phyloP scores from a whole-genome alignment of 2,888 invertebrate species.

The Eupithecia inturbata region DNA sequence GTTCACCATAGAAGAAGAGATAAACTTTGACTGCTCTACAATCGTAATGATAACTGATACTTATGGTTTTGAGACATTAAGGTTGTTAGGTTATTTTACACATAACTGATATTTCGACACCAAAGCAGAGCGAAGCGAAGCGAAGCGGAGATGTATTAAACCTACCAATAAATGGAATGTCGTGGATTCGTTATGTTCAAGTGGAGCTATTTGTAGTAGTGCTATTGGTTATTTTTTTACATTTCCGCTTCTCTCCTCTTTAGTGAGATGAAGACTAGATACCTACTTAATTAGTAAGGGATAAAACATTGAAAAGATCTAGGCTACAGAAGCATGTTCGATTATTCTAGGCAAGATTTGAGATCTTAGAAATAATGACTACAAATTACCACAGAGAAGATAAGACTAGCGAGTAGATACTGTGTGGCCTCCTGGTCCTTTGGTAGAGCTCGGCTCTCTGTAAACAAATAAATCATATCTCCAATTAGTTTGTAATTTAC shows the following conservation, averaged over 20 bases:
- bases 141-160: not conserved
- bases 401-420: constrained; percentile 42
- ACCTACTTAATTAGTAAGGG: not conserved
- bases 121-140: not conserved
- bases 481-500: constrained; percentile 21
- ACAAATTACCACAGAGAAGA: constrained; percentile 22
- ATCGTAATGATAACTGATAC: not conserved
- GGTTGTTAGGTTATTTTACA: not conserved
- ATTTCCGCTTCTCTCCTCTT: not conserved
- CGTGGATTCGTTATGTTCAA: not conserved
- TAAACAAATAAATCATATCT: constrained; percentile 25
- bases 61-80: not conserved
- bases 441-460: constrained; percentile 18
- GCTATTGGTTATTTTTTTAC: not conserved
- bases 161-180: not conserved
- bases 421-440: not conserved
- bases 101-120: not conserved
- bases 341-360: constrained; percentile 3
- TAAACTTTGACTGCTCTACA: not conserved
- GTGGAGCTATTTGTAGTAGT: not conserved
- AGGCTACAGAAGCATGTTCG: not conserved
- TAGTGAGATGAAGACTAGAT: not conserved
- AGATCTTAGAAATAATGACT: constrained; percentile 2
- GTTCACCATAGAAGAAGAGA: not conserved
- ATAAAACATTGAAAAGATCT: not conserved